Evolutionary conservation across 2,113 vertebrate genomes (phyloP), one percentile per base, ranked within the genome.

Genomic region (Corapipo altera): DNA sequence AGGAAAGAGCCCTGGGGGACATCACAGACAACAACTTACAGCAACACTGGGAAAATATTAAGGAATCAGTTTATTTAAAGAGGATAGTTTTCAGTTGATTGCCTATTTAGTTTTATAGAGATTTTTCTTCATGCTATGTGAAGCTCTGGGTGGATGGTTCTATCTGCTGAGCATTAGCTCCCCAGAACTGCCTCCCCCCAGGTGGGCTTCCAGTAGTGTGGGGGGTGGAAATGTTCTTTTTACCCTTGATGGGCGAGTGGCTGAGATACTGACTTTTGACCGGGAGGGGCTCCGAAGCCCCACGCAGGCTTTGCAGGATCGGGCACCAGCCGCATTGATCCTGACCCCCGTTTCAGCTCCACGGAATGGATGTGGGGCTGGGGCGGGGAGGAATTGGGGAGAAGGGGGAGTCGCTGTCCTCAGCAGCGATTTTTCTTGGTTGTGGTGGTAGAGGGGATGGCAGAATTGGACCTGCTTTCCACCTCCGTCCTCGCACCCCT

Each of bases 11-110:
- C 98, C 98, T 98, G 78, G 96, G 99, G 98, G 98, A 98, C 97
- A 97, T 96, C 97, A 98, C 95, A 99, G 98, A 98, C 98, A 99
- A 98, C 98, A 98, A 98, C 97, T 97, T 98, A 98, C 96, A 98
- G 97, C 98, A 98, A 98, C 98, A 98, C 96, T 98, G 98, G 98
- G 98, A 98, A 98, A 98, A 98, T 98, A 97, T 97, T 97, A 92
- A 97, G 96, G 97, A 98, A 98, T 98, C 98, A 97, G 98, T 98
- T 98, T 98, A 98, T 98, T 98, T 98, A 98, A 98, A 98, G 97
- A 97, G 97, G 96, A 98, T 97, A 98, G 97, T 98, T 98, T 98
- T 98, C 97, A 97, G 97, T 93, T 98, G 98, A 98, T 98, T 98
- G 97, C 97, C 97, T 97, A 95, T 97, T 98, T 97, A 77, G 19